phyloP scores from a whole-genome alignment of 2,113 vertebrate species.

The Vireo altiloquus region DNA sequence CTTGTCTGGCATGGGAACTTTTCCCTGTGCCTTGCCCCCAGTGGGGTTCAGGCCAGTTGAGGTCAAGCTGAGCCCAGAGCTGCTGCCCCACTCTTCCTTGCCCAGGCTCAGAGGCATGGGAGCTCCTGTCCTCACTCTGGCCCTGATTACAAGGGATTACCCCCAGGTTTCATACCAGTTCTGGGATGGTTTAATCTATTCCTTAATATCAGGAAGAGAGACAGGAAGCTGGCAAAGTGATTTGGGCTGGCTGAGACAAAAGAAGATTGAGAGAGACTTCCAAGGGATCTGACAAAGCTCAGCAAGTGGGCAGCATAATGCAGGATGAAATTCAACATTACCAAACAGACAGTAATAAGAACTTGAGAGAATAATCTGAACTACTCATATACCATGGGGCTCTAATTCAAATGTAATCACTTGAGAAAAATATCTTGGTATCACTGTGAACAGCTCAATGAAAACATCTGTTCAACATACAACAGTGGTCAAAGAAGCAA shows the following conservation, averaged over 20 bases:
- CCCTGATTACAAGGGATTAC: constrained; percentile 43
- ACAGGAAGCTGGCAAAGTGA: constrained; percentile 33
- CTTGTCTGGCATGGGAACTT: neutral
- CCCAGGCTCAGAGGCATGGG: neutral
- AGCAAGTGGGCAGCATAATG: constrained; percentile 35
- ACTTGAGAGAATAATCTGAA: constrained; percentile 58
- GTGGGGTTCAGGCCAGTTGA: neutral
- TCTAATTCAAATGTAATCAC: constrained; percentile 59
- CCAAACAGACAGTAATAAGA: constrained; percentile 5
- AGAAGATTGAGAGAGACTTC: constrained; percentile 61
- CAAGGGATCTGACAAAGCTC: constrained; percentile 50
- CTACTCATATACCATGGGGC: neutral
- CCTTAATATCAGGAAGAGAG: constrained; percentile 45
- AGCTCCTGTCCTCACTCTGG: neutral
- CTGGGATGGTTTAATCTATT: constrained; percentile 50
- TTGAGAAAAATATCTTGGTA: constrained; percentile 48
- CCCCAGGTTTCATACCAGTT: constrained; percentile 10
- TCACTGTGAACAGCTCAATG: constrained; percentile 1
- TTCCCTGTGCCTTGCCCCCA: fast-evolving
- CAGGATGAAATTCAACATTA: constrained; percentile 41
- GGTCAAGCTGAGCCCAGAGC: neutral
- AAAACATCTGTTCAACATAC: constrained; percentile 58
- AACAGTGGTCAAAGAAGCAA: constrained; percentile 15
- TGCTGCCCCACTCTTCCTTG: neutral
- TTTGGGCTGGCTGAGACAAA: constrained; percentile 46